Evolutionary conservation across 1,140 invertebrate genomes (phyloP).

Genomic region (Cecropterus lyciades): DNA sequence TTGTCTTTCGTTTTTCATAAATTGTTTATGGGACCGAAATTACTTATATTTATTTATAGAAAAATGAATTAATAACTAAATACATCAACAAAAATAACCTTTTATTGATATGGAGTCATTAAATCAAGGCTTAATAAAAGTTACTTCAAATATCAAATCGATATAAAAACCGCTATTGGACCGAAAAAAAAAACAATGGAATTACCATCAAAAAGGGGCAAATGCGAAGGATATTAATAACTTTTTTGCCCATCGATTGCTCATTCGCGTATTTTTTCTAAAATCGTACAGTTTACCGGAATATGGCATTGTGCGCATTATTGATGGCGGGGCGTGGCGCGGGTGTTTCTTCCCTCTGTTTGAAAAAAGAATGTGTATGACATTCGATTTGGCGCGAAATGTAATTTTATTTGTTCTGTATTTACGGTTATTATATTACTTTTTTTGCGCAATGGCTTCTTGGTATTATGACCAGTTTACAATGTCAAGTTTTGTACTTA

Average conservation of each 20-base stretch:
- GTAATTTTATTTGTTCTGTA: not conserved
- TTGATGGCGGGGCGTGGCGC: slow-evolving; percentile 60
- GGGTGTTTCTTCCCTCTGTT: slow-evolving; percentile 46
- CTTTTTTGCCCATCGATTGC: slow-evolving; percentile 55
- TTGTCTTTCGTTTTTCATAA: no score
- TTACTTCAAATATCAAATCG: not conserved
- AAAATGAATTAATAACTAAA: no score
- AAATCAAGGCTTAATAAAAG: no score
- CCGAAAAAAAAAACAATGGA: slow-evolving; percentile 34
- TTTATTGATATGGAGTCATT: no score
- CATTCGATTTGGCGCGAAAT: slow-evolving; percentile 30
- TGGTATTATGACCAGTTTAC: no score
- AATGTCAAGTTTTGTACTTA: no score
- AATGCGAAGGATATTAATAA: slow-evolving; percentile 31
- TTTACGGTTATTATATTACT: not conserved
- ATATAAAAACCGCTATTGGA: slow-evolving; percentile 14
- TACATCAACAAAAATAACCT: not conserved
- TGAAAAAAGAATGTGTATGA: slow-evolving; percentile 42
- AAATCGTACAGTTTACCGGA: slow-evolving; percentile 58
- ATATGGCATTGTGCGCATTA: slow-evolving; percentile 52
- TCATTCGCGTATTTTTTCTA: slow-evolving; percentile 51
- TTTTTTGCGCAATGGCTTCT: no score
- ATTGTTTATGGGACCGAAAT: no score
- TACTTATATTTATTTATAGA: no score
- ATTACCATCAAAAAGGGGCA: slow-evolving; percentile 45